Evolutionary conservation across 2,113 vertebrate genomes (phyloP), one percentile per base, ranked within the genome.

Genomic region (Colinus virginianus): DNA sequence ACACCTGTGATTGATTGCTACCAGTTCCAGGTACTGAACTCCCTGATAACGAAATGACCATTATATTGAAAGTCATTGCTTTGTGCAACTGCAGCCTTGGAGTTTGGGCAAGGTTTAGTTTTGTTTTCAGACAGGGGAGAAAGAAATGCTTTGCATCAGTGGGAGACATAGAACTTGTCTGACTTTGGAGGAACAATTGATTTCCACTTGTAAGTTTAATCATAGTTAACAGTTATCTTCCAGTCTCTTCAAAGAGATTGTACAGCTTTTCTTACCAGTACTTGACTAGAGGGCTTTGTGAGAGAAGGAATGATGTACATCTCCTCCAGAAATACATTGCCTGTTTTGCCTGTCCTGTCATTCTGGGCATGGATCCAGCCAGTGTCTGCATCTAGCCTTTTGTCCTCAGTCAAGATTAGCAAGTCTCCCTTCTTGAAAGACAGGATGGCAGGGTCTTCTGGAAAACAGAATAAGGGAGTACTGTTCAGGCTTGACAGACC

Each of bases 371-470:
- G 96, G 30, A 98, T 94, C 99, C 99, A 99, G 38, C 96, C 98
- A n/a, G 93, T 97, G 13, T 98, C 96, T 80, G 94, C 79, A 77
- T 98, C 95, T 62, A 96, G 94, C 63, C 97, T 98, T 51, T 98
- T 95, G 59, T 98, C 98, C 93, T 98, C 97, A 0, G 98, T 97
- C 46, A 99, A 94, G 84, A 98, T 93, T 77, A 99, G 97, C 62
- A 99, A 98, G 87, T 99, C 99, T 59, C 98, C 99, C 85, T 98
- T 99, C 92, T 98, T 99, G 95, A 98, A 99, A 87, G 97, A 97
- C 80, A 99, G 97, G 79, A 99, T 95, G 9, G 95, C 97, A 43
- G 96, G 85, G 20, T 99, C 99, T 61, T 98, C 99, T 99, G 94
- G 13, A 92, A 90, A 90, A 88, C 46, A 85, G 88, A 48, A 78